Percentiles rank a stretch among this genome's conserved stretches.
Conservation (phyloP, 2,888 invertebrate genomes). For the Drosophila incognita region DNA sequence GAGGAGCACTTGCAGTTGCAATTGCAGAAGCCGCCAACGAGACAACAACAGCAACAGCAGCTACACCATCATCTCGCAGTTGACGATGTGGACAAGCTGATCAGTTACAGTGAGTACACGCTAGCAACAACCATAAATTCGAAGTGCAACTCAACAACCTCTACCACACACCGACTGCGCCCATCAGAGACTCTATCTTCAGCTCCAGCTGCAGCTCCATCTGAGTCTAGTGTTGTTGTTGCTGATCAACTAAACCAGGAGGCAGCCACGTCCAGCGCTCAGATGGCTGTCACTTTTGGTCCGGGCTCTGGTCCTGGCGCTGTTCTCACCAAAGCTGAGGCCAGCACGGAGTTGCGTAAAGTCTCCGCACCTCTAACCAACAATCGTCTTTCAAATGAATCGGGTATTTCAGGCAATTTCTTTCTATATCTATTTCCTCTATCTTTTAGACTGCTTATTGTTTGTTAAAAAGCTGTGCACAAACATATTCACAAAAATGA, state of each 20-base stretch:
- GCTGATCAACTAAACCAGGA: slow-evolving; percentile 27
- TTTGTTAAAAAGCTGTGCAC: background rate
- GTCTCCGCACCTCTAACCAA: slow-evolving; percentile 68
- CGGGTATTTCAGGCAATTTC: slow-evolving; percentile 77
- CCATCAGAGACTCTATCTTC: slow-evolving; percentile 35
- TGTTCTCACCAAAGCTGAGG: slow-evolving; percentile 28
- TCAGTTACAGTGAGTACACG: slow-evolving; percentile 80
- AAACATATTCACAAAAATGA: background rate
- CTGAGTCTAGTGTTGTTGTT: slow-evolving; percentile 20
- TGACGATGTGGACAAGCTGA: slow-evolving; percentile 80
- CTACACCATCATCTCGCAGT: slow-evolving; percentile 64
- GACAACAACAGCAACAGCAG: slow-evolving; percentile 41
- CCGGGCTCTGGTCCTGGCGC: slow-evolving; percentile 5
- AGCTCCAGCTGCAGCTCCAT: slow-evolving; percentile 11
- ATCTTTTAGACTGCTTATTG: slow-evolving; percentile 8
- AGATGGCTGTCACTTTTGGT: slow-evolving; percentile 9
- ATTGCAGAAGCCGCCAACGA: slow-evolving; percentile 41
- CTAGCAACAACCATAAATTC: slow-evolving; percentile 9
- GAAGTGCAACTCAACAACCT: slow-evolving; percentile 26
- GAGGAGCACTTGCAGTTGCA: slow-evolving; percentile 86
- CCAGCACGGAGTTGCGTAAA: slow-evolving; percentile 83
- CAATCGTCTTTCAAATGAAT: slow-evolving; percentile 85
- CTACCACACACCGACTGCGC: slow-evolving; percentile 15
- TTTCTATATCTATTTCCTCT: slow-evolving; percentile 5
- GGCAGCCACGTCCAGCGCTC: slow-evolving; percentile 26